Percentiles rank a stretch among this genome's conserved stretches.
Conservation (phyloP, 2,113 vertebrate species). For the Mungos mungo region DNA sequence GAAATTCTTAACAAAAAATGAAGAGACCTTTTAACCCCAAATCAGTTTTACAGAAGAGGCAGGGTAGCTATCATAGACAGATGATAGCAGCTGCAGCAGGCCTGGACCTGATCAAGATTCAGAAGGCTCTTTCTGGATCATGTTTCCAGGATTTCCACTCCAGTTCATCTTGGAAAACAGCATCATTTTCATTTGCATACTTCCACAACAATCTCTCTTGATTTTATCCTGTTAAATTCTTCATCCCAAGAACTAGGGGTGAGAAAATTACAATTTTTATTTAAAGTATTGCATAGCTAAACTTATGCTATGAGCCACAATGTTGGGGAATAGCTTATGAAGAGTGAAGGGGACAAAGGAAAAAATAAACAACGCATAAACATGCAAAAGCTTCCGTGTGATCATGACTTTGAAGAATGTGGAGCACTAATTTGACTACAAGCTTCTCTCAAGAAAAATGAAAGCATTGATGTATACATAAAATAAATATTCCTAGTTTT, state of each 20-base stretch:
- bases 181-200: neutral
- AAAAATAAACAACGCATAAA: neutral
- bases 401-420: fast-evolving
- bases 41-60: fast-evolving
- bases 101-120: fast-evolving
- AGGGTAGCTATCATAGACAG: no score
- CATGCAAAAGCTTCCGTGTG: neutral
- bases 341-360: neutral
- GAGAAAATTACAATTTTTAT: neutral
- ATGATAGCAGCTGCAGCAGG: fast-evolving
- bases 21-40: neutral
- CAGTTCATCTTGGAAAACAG: neutral
- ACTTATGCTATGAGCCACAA: fast-evolving
- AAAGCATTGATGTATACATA: neutral
- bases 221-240: neutral
- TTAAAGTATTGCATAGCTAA: neutral
- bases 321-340: no score
- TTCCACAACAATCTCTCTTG: neutral
- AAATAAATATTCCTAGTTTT: neutral
- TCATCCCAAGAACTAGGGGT: neutral
- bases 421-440: neutral
- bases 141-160: neutral
- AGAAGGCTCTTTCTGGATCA: neutral
- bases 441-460: neutral
- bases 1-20: neutral